A percentile compares a stretch with the other conserved stretches of the same genome.
These are phyloP conservation scores for Corvus hawaiiensis DNA, from an alignment of 2,113 vertebrate genomes.

Conservation along the genomic window DNA sequence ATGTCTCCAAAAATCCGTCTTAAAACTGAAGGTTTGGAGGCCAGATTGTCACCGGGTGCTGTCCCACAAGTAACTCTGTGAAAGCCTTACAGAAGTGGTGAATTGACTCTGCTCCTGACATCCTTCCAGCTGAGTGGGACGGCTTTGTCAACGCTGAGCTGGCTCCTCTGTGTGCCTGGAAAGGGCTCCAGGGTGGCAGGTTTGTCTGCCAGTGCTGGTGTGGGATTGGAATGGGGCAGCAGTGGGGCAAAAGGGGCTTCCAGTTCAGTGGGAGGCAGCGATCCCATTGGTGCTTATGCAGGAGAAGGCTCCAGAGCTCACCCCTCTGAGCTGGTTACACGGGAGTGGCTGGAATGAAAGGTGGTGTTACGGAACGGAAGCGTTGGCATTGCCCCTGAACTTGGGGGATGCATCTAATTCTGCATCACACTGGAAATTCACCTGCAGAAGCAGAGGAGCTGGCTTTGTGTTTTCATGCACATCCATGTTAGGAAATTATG, in stretches of 20 bases:
- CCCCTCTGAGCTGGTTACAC: neutral
- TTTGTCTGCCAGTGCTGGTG: neutral
- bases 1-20: neutral
- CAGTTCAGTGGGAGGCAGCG: neutral
- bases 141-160: neutral
- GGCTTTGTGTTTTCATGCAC: neutral
- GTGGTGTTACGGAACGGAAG: accelerated
- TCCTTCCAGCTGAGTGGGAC: neutral
- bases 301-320: neutral
- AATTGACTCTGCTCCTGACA: neutral
- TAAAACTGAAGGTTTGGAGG: neutral
- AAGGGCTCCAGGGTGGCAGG: neutral
- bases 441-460: neutral
- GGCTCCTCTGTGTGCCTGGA: accelerated
- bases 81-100: neutral
- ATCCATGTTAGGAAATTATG: neutral
- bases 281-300: accelerated
- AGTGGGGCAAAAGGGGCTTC: neutral
- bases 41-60: neutral
- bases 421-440: neutral
- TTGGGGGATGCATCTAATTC: neutral
- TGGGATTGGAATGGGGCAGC: neutral
- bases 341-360: neutral
- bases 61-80: neutral
- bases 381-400: too few species aligned